Evolutionary conservation across 2,888 invertebrate species (phyloP).

Genomic region (Ormyrus thymus): DNA sequence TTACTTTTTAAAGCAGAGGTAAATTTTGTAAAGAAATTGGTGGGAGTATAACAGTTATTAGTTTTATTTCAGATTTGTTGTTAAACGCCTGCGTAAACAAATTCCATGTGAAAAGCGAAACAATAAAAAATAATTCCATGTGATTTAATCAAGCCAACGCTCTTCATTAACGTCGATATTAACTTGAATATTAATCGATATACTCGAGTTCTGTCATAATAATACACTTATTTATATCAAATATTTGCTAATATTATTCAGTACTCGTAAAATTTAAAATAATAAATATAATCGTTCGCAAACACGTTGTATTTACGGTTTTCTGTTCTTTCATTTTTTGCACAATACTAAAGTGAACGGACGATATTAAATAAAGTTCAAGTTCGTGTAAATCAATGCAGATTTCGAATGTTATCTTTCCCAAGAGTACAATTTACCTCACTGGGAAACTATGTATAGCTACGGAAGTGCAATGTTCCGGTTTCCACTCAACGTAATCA

Average conservation of each 20-base stretch:
- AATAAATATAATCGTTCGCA: too few relatives aligned
- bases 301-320: neutral
- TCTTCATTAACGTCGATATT: neutral
- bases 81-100: neutral
- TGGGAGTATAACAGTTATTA: neutral
- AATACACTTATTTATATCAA: too few relatives aligned
- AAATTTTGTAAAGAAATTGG: too few relatives aligned
- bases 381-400: slow-evolving; percentile 14
- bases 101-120: too few relatives aligned
- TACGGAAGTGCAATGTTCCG: slow-evolving; percentile 8
- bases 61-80: neutral
- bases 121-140: too few relatives aligned
- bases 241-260: too few relatives aligned
- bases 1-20: too few relatives aligned
- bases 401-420: slow-evolving; percentile 14
- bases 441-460: slow-evolving; percentile 16
- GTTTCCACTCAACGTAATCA: slow-evolving; percentile 10
- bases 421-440: slow-evolving; percentile 24
- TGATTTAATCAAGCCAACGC: too few relatives aligned
- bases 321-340: neutral
- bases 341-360: neutral
- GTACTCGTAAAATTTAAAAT: too few relatives aligned
- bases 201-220: too few relatives aligned
- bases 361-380: slow-evolving; percentile 32
- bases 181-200: too few relatives aligned